Percentiles rank a stretch among this genome's conserved stretches.
Evolutionary conservation across 2,797 vertebrate species (phyloP).

Genomic region (Karalla daura): DNA sequence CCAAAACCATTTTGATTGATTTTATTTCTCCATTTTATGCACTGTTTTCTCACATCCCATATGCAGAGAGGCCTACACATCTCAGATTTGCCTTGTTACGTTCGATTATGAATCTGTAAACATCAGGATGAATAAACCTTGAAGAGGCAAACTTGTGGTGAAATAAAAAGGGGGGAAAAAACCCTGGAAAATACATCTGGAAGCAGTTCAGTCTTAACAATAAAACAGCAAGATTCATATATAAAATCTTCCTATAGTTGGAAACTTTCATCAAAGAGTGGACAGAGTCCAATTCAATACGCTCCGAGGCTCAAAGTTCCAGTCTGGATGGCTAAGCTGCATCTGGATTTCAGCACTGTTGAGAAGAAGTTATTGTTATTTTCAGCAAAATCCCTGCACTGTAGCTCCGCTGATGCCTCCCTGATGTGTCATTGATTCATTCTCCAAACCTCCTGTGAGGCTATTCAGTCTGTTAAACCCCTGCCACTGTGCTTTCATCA

Average conservation of each 20-base stretch:
- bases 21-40: not conserved
- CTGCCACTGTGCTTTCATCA: conserved; percentile 50
- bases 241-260: not conserved
- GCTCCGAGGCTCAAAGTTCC: not conserved
- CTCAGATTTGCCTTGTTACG: not conserved
- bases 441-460: conserved; percentile 55
- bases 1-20: not conserved
- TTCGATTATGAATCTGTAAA: not conserved
- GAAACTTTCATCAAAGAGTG: conserved; percentile 1
- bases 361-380: conserved; percentile 59
- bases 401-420: conserved; percentile 63
- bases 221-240: conserved; percentile 22
- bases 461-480: conserved; percentile 55
- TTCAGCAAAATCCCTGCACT: conserved; percentile 45
- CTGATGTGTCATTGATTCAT: conserved; percentile 68
- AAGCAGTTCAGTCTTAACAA: conserved; percentile 18
- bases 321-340: conserved; percentile 25
- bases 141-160: not conserved
- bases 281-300: not conserved
- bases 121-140: not conserved
- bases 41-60: not conserved
- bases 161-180: too few relatives aligned
- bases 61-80: not conserved
- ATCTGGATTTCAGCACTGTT: conserved; percentile 45
- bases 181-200: conserved; percentile 19